A percentile compares a stretch with the other conserved stretches of the same genome.
Evolutionary conservation across 1,140 invertebrate genomes (phyloP).

Genomic region (Penaeus vannamei): DNA sequence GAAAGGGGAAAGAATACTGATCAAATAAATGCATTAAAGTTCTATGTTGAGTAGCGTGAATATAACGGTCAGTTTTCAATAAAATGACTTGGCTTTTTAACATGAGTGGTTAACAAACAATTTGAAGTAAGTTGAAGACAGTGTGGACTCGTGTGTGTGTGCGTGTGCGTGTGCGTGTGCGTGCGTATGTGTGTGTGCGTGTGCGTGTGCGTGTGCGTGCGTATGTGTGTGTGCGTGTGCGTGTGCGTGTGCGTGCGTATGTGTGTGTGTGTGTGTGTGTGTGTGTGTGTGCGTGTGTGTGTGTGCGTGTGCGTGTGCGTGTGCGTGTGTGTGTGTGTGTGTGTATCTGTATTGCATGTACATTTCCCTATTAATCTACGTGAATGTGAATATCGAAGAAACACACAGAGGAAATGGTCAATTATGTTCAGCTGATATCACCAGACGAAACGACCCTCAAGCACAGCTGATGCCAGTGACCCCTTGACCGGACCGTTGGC

Average conservation of each 20-base stretch:
- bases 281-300: background rate
- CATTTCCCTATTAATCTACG: background rate
- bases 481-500: background rate
- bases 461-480: no score
- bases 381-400: background rate
- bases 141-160: background rate
- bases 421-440: background rate
- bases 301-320: constrained; percentile 4
- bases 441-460: background rate
- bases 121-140: background rate
- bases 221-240: no score
- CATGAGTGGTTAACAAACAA: background rate
- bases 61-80: background rate
- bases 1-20: no score
- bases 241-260: no score
- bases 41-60: no score
- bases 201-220: no score
- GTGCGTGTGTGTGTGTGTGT: constrained; percentile 12
- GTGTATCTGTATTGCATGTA: background rate
- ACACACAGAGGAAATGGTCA: background rate
- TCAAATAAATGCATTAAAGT: no score
- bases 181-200: background rate
- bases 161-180: background rate
- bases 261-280: no score
- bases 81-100: background rate